phyloP scores from a whole-genome alignment of 2,797 vertebrate genomes.

The Peromyscus nudipes region DNA sequence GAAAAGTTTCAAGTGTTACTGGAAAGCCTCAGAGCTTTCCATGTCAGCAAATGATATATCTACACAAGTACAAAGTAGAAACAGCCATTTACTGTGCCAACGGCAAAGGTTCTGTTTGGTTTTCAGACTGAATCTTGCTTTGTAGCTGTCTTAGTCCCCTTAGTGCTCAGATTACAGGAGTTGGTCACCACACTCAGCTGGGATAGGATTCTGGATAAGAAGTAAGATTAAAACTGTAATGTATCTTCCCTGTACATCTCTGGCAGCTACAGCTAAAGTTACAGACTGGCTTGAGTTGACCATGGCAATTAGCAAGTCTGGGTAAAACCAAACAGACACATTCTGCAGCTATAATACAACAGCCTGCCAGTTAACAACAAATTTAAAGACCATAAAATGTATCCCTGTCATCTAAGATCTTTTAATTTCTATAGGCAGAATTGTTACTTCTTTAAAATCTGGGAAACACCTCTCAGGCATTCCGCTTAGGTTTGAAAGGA shows the following conservation, averaged over 20 bases:
- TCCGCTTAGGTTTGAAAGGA: not conserved
- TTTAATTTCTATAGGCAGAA: not conserved
- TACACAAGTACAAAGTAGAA: not conserved
- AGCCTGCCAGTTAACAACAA: not conserved
- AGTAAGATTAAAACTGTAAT: constrained; percentile 6
- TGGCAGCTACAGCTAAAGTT: not conserved
- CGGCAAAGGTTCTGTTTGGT: not conserved
- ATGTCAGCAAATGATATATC: not conserved
- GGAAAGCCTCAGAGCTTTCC: not conserved
- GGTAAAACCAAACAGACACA: not conserved
- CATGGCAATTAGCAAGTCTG: not conserved
- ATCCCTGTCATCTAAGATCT: not conserved
- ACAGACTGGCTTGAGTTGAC: constrained; percentile 2
- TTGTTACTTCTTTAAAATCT: not conserved
- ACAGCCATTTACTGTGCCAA: not conserved
- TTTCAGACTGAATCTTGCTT: not conserved
- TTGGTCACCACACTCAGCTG: not conserved
- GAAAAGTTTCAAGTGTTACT: constrained; percentile 41
- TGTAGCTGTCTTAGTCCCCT: not conserved
- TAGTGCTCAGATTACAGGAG: not conserved
- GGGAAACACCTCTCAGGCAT: not conserved
- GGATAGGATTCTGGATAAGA: constrained; percentile 38
- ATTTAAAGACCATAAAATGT: not conserved
- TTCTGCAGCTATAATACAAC: not conserved
- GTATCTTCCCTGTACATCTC: not conserved